Evolutionary conservation across 2,113 vertebrate genomes (phyloP).

Genomic region (Phalacrocorax brasilianus): DNA sequence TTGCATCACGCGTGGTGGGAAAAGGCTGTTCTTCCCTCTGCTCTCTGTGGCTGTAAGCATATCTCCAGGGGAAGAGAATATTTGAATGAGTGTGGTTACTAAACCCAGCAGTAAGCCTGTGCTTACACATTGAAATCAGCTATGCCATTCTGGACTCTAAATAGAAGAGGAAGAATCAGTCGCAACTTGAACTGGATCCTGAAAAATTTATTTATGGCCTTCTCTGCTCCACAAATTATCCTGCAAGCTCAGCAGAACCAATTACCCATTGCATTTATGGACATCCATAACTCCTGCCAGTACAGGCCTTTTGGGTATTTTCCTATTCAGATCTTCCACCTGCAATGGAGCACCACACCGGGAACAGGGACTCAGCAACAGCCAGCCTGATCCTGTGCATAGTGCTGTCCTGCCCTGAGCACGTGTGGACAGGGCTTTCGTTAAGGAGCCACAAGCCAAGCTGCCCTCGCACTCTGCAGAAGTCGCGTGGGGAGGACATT

Average conservation of each 20-base stretch:
- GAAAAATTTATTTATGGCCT: background rate
- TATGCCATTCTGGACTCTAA: background rate
- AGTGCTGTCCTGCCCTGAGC: background rate
- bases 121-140: background rate
- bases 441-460: background rate
- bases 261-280: background rate
- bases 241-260: conserved; percentile 1
- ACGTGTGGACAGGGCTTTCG: rapidly evolving
- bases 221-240: background rate
- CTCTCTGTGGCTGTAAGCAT: rapidly evolving
- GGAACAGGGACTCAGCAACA: background rate
- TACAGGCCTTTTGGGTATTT: background rate
- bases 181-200: background rate
- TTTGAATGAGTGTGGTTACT: background rate
- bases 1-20: background rate
- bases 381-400: rapidly evolving
- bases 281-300: background rate
- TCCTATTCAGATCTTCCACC: background rate
- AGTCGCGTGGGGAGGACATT: rapidly evolving
- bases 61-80: background rate
- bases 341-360: background rate
- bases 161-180: background rate
- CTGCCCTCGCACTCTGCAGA: rapidly evolving
- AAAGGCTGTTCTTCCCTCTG: background rate
- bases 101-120: background rate